phyloP scores from a whole-genome alignment of 2,888 invertebrate genomes.

The Sinelater perroti region DNA sequence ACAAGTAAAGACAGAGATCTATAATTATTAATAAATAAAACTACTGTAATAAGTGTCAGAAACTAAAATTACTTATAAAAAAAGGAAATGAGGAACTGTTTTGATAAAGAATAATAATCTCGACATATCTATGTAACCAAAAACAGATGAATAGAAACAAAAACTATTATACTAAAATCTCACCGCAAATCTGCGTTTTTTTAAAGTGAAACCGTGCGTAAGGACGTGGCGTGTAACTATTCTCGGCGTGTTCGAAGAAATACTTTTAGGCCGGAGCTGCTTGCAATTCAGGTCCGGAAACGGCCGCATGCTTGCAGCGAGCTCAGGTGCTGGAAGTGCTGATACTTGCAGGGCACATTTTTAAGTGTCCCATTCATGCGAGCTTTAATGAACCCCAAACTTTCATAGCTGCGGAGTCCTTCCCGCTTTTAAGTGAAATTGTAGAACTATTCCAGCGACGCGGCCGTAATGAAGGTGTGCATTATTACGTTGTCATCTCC shows the following conservation, averaged over 20 bases:
- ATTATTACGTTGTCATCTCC: conserved; percentile 8
- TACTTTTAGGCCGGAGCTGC: conserved; percentile 10
- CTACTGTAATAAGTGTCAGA: too few species aligned
- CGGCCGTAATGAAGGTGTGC: conserved; percentile 9
- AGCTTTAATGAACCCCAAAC: conserved; percentile 15
- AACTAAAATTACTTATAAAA: too few species aligned
- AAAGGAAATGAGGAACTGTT: too few species aligned
- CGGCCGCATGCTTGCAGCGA: conserved; percentile 7
- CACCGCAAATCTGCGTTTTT: too few species aligned
- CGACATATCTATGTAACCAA: too few species aligned
- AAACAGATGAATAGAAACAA: too few species aligned
- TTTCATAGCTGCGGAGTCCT: conserved; percentile 4
- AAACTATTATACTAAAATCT: too few species aligned
- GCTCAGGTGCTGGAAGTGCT: conserved; percentile 8
- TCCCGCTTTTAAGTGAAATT: conserved; percentile 1
- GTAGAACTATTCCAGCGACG: conserved; percentile 3
- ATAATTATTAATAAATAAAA: too few species aligned
- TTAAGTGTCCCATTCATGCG: conserved; percentile 10
- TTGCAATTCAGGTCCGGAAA: conserved; percentile 8
- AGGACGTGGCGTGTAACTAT: conserved; percentile 4
- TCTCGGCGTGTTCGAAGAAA: conserved; percentile 1
- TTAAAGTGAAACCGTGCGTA: conserved; percentile 7
- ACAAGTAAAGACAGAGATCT: too few species aligned
- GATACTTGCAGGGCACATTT: conserved; percentile 9
- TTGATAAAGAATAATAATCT: too few species aligned